Conservation (phyloP, 92 coral and sea anemone species). For the Actinernus sp. region DNA sequence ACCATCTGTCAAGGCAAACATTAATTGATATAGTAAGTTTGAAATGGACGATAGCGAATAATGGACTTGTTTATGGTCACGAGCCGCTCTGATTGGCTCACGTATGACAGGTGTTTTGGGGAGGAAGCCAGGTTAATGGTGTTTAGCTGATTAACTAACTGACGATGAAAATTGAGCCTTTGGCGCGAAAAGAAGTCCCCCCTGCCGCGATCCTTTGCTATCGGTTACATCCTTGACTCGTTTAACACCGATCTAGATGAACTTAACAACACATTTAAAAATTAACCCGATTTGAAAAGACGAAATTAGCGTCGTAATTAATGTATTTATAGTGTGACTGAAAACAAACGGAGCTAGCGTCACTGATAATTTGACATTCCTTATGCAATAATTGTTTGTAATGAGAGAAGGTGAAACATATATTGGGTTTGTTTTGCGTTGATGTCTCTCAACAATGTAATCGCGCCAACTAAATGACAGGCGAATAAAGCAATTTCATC, state of each 20-base stretch:
- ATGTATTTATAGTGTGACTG: constrained; percentile 78
- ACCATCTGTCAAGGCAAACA: constrained; percentile 81
- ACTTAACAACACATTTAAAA: too few relatives aligned
- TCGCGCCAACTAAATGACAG: background rate
- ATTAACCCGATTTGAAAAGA: constrained; percentile 29
- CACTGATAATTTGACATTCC: constrained; percentile 61
- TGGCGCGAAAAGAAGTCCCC: constrained; percentile 15
- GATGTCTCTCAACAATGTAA: background rate
- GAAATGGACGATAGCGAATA: constrained; percentile 86
- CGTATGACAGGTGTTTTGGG: constrained; percentile 88
- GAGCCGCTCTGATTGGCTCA: constrained; percentile 63
- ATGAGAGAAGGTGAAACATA: constrained; percentile 24
- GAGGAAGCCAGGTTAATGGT: constrained; percentile 80
- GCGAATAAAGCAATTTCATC: background rate
- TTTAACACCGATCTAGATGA: too few relatives aligned
- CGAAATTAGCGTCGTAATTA: constrained; percentile 17
- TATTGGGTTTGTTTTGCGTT: background rate
- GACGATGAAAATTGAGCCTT: constrained; percentile 39
- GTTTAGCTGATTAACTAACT: constrained; percentile 61
- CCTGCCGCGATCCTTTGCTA: too few relatives aligned
- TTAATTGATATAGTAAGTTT: constrained; percentile 93
- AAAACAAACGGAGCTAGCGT: constrained; percentile 56
- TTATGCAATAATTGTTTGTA: constrained; percentile 74
- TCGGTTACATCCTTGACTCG: too few relatives aligned
- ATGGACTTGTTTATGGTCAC: constrained; percentile 77